These are phyloP conservation scores for Gordius sp. DNA, from an alignment of 2,888 invertebrate species.

Conservation along the genomic window DNA sequence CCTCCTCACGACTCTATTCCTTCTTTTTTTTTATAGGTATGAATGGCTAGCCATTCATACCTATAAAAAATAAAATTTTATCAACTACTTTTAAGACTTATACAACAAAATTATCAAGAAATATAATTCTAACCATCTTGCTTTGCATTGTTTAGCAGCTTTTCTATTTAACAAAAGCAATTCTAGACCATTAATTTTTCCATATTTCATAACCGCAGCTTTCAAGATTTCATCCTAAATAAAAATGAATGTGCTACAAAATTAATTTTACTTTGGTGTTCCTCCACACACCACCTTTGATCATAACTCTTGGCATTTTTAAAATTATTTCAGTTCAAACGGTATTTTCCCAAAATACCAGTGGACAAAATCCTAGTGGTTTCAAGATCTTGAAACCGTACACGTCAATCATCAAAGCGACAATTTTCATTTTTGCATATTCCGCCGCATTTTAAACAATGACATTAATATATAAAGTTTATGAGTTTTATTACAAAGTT, in stretches of 20 bases:
- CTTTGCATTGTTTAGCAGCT: conserved; percentile 96
- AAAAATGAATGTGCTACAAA: conserved; percentile 20
- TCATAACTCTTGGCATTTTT: no score
- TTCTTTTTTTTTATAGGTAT: conserved; percentile 99
- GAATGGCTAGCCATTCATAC: conserved; percentile 95
- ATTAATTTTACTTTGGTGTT: conserved; percentile 63
- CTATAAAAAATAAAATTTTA: conserved; percentile 22
- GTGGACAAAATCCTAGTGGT: no score
- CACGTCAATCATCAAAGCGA: no score
- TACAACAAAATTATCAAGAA: no score
- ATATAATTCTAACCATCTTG: no score
- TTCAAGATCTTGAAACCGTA: no score
- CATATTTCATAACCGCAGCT: conserved; percentile 99
- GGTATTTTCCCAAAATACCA: no score
- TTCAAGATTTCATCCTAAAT: conserved; percentile 94
- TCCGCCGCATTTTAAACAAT: no score
- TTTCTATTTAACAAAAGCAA: conserved; percentile 88
- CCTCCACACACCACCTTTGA: conserved; percentile 98
- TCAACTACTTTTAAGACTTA: background rate
- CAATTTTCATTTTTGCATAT: no score
- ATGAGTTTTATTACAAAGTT: no score
- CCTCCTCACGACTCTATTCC: conserved; percentile 96
- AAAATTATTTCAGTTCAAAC: no score
- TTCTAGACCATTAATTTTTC: conserved; percentile 99
- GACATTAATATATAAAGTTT: no score